Evolutionary conservation across 1,140 invertebrate genomes (phyloP), one percentile per base, ranked within the genome.

Genomic region (Choristoneura fumiferana): DNA sequence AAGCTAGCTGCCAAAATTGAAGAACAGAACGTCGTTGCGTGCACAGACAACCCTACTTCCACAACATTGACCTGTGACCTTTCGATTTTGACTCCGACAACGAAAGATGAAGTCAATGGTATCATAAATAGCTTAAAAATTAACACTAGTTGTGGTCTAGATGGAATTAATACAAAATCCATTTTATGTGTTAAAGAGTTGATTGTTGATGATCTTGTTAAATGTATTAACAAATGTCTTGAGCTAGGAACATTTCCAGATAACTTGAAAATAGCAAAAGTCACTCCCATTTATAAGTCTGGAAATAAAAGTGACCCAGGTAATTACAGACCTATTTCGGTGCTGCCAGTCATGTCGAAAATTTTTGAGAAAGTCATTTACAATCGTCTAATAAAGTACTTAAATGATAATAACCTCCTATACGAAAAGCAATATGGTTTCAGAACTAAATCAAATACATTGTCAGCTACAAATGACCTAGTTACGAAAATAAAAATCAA

Each of bases 371-470:
- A 38, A 8, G 14, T 38, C 8, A 38, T 38, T 2, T 38, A 13
- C 14, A 12, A 38, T 13, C 10, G 37, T 13, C 37, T 38, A 13
- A 6, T 1, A 3, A 38, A n/a, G 14, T 38, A 38, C 14, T 38
- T 38, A 8, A 12, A 38, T 38, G 12, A n/a, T 4, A 13, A 13
- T 13, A 2, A 36, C 35, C 12, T 36, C 12, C 12, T 36, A 9
- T 36, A 36, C 12, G 8, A 36, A 36, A 36, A 36, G 53, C 33
- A 35, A 15, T 54, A 8, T 54, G n/a, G n/a, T 54, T 54, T 15
- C 37, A 13, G 53, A 54, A 6, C n/a, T 54, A 36, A 54, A n/a
- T n/a, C n/a, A n/a, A n/a, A n/a, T n/a, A n/a, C n/a, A n/a, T n/a
- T n/a, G n/a, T n/a, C n/a, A n/a, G n/a, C n/a, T n/a, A n/a, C n/a